Percentiles rank a stretch among this genome's conserved stretches.
Conservation (phyloP, 1,140 invertebrate genomes). For the Cydia amplana region DNA sequence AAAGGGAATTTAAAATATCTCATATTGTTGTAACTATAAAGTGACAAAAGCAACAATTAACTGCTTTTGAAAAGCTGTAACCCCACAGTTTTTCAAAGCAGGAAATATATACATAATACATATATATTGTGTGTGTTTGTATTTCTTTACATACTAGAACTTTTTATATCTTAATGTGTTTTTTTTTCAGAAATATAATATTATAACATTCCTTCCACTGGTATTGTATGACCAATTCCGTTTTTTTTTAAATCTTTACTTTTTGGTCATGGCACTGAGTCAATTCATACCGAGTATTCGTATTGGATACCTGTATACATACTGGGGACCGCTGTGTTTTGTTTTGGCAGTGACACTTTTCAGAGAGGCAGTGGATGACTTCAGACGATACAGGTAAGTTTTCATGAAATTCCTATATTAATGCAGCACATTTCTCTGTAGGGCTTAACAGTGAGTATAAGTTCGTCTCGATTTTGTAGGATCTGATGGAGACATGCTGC, state of each 20-base stretch:
- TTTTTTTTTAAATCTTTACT: conserved; percentile 99
- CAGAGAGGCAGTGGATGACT: conserved; percentile 98
- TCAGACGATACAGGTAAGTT: conserved; percentile 86
- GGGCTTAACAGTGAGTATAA: no score
- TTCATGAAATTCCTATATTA: conserved; percentile 19
- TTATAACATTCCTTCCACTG: conserved; percentile 98
- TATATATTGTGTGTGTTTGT: no score
- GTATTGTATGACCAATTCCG: conserved; percentile 99
- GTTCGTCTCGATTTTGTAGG: no score
- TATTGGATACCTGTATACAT: conserved; percentile 99
- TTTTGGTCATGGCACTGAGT: conserved; percentile 97
- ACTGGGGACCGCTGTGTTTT: conserved; percentile 99
- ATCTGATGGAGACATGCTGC: no score
- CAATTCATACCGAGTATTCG: conserved; percentile 98
- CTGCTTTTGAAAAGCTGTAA: no score
- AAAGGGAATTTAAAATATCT: no score
- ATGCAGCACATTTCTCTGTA: no score
- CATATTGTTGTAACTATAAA: no score
- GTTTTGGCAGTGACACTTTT: conserved; percentile 97
- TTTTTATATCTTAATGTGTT: not conserved
- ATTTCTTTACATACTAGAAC: no score
- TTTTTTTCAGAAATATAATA: conserved; percentile 94
- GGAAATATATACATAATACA: no score
- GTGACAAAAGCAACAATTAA: no score
- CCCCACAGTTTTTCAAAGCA: no score